Evolutionary conservation across 2,888 invertebrate genomes (phyloP).

Genomic region (Trachelus tabidus): DNA sequence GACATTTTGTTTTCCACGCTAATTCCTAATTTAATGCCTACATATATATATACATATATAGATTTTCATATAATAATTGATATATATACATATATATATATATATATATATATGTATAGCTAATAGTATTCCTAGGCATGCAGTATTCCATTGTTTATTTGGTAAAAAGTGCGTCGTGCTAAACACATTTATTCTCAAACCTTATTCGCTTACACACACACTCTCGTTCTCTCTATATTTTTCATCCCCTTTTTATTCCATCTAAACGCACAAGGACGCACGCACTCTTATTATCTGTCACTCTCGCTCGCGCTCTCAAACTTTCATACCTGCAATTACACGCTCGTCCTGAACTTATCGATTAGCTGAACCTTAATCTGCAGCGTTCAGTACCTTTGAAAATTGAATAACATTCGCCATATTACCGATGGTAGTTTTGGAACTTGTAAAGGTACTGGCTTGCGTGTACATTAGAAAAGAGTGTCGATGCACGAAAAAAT

Average conservation of each 20-base stretch:
- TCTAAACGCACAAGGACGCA: neutral
- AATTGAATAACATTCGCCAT: neutral
- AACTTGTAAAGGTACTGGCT: conserved; percentile 1
- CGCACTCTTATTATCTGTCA: neutral
- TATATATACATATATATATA: conserved; percentile 22
- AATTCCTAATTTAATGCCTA: conserved; percentile 43
- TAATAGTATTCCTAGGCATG: conserved; percentile 45
- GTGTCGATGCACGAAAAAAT: neutral
- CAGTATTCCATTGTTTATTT: conserved; percentile 51
- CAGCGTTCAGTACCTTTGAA: neutral
- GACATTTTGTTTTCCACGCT: conserved; percentile 47
- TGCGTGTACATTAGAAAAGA: neutral
- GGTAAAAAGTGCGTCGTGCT: conserved; percentile 45
- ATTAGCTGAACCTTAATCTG: neutral
- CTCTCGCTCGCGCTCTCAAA: neutral
- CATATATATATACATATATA: conserved; percentile 4
- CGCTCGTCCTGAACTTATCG: neutral
- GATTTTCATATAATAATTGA: conserved; percentile 27
- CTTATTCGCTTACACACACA: neutral
- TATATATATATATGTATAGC: conserved; percentile 26
- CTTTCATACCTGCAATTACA: neutral
- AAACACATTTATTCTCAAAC: conserved; percentile 32
- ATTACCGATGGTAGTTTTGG: neutral
- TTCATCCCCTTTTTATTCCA: neutral
- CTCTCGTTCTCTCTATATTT: neutral